Evolutionary conservation across 2,888 invertebrate genomes (phyloP).

Genomic region (Celastrina argiolus): DNA sequence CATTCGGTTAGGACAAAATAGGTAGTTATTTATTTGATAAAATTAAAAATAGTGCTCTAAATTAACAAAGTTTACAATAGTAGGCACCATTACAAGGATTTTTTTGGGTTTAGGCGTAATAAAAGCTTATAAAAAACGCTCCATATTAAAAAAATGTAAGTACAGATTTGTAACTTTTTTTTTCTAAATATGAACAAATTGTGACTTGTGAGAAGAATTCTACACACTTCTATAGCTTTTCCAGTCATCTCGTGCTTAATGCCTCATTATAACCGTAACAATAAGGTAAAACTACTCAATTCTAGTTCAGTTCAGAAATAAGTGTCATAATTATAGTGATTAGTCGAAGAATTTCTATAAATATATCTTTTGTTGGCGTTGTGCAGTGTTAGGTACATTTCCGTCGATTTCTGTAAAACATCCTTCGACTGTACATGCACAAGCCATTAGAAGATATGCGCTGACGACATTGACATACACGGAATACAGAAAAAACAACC

Average conservation of each 20-base stretch:
- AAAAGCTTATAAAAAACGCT: no score
- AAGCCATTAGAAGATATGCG: slow-evolving; percentile 18
- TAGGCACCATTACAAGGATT: no score
- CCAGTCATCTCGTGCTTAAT: not conserved
- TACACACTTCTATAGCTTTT: no score
- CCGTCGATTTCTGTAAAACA: slow-evolving; percentile 5
- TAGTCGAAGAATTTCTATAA: slow-evolving; percentile 2
- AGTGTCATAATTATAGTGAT: not conserved
- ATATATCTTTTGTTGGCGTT: not conserved
- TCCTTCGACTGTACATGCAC: slow-evolving; percentile 18
- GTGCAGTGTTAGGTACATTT: slow-evolving; percentile 1
- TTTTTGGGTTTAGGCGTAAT: no score
- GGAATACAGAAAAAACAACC: slow-evolving; percentile 21
- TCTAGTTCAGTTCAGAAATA: not conserved
- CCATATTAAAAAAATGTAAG: no score
- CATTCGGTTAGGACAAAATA: not conserved
- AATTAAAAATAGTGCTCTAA: no score
- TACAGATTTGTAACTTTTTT: no score
- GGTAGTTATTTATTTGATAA: not conserved
- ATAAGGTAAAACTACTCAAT: not conserved
- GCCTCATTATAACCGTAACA: not conserved
- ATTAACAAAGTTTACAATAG: no score
- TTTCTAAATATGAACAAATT: no score
- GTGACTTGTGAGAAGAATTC: no score
- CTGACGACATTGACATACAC: slow-evolving; percentile 20